Percentiles rank a stretch among this genome's conserved stretches.
Conservation (phyloP, 1,140 invertebrate species). For the Heterodera carotae region DNA sequence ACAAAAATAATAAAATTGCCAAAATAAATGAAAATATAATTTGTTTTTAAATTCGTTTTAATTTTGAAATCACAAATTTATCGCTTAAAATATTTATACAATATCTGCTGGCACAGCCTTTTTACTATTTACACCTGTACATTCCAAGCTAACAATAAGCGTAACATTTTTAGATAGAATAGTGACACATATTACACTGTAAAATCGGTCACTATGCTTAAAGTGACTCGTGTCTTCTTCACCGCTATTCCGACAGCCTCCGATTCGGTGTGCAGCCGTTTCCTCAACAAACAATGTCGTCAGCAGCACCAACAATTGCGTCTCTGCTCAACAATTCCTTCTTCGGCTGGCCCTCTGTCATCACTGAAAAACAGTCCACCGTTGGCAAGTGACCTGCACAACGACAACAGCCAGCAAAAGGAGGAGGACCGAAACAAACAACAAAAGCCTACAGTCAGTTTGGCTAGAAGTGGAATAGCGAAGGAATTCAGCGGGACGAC, state of each 20-base stretch:
- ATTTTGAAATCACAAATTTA: too few species aligned
- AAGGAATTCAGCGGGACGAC: conserved; percentile 75
- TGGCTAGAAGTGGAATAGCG: conserved; percentile 85
- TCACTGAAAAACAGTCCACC: neutral
- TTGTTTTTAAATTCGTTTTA: too few species aligned
- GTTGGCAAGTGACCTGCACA: neutral
- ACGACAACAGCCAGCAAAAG: neutral
- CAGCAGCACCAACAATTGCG: neutral
- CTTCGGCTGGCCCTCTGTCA: neutral
- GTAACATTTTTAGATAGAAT: too few species aligned
- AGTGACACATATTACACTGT: too few species aligned
- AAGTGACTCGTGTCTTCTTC: neutral
- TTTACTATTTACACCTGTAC: too few species aligned
- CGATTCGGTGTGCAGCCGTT: neutral
- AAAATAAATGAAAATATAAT: too few species aligned
- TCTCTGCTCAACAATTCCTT: neutral
- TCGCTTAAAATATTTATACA: too few species aligned
- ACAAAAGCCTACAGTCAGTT: conserved; percentile 33
- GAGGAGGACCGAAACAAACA: neutral
- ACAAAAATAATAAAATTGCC: neutral
- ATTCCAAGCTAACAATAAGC: too few species aligned
- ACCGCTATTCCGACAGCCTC: neutral
- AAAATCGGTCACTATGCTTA: neutral
- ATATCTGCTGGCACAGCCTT: too few species aligned
- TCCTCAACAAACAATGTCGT: neutral